Conservation (phyloP, 2,113 vertebrate genomes). For the Centropristis striata region DNA sequence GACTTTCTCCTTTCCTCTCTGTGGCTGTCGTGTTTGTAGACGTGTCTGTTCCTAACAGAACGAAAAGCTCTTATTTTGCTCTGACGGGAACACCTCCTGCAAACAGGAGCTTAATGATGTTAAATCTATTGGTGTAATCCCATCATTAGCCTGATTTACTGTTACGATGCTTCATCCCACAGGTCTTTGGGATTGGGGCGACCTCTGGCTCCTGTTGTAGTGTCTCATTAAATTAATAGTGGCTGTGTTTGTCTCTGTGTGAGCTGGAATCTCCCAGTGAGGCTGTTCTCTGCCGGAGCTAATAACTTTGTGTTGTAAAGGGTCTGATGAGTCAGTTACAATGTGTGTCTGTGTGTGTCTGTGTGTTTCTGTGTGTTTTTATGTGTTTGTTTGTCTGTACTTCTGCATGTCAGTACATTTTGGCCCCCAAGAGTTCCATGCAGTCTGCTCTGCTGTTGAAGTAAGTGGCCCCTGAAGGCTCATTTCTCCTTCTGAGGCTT, state of each 20-base stretch:
- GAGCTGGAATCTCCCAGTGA: slow-evolving; percentile 22
- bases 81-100: not conserved
- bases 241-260: slow-evolving; percentile 16
- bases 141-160: slow-evolving; percentile 44
- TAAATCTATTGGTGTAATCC: slow-evolving; percentile 48
- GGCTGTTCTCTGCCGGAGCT: not conserved
- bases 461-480: not conserved
- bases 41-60: not conserved
- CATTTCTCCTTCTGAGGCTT: slow-evolving; percentile 4
- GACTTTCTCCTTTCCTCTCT: not conserved
- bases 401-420: not conserved
- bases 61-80: slow-evolving; percentile 9
- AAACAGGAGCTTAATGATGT: slow-evolving; percentile 22
- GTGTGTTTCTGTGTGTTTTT: not conserved
- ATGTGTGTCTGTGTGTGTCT: not conserved
- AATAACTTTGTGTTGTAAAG: not conserved
- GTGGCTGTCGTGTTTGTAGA: not conserved
- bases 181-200: not conserved
- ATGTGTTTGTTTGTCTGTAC: not conserved
- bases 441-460: not conserved
- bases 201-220: slow-evolving; percentile 34
- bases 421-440: not conserved
- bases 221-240: slow-evolving; percentile 50
- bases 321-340: not conserved
- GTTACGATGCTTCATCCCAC: slow-evolving; percentile 27